Evolutionary conservation across 2,797 vertebrate genomes (phyloP).

Genomic region (Allobates femoralis): DNA sequence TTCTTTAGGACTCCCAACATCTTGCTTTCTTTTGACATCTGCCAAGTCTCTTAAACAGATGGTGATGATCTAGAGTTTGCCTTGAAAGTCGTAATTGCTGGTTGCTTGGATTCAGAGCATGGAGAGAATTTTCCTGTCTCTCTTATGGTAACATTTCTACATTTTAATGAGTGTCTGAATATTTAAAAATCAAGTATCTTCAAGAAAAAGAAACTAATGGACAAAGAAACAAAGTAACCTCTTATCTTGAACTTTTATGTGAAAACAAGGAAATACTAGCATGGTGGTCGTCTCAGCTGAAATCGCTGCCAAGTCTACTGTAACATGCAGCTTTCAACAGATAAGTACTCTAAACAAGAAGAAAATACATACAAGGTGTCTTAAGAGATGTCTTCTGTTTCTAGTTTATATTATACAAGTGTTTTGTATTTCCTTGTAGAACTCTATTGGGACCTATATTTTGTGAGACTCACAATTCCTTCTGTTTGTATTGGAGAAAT

Average conservation of each 20-base stretch:
- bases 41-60: constrained; percentile 66
- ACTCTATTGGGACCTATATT: not conserved
- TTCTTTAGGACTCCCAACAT: constrained; percentile 51
- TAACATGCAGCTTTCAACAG: constrained; percentile 29
- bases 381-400: constrained; percentile 15
- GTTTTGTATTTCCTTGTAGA: constrained; percentile 4
- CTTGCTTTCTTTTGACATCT: constrained; percentile 57
- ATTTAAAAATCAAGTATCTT: constrained; percentile 56
- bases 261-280: constrained; percentile 5
- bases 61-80: constrained; percentile 72
- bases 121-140: constrained; percentile 65
- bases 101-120: constrained; percentile 68
- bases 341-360: constrained; percentile 19
- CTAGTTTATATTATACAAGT: constrained; percentile 10
- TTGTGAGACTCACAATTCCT: not conserved
- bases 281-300: constrained; percentile 32
- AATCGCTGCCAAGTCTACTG: constrained; percentile 22
- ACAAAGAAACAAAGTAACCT: not conserved
- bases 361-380: constrained; percentile 34
- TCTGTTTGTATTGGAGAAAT: not conserved
- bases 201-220: not conserved
- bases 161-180: constrained; percentile 54
- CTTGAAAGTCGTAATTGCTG: constrained; percentile 68
- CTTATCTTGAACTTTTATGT: constrained; percentile 36
- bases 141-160: constrained; percentile 65